These are phyloP conservation scores for Calosoma granatense DNA, from an alignment of 1,140 invertebrate species.

Conservation along the genomic window DNA sequence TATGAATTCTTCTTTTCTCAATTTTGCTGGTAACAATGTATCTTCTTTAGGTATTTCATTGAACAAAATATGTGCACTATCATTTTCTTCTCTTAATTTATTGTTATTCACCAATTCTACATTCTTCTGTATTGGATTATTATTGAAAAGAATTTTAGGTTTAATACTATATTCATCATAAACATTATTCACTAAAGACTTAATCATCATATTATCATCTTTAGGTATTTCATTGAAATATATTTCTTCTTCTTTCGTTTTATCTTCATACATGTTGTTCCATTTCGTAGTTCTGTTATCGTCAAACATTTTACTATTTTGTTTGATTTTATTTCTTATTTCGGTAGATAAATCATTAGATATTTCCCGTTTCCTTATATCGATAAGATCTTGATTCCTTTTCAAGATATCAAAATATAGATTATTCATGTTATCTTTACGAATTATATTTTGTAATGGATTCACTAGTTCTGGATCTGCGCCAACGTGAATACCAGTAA, in stretches of 20 bases:
- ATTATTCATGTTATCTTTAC: no score
- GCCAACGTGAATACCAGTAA: not conserved
- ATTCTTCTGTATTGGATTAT: conserved; percentile 15
- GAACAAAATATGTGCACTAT: not conserved
- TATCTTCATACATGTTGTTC: not conserved
- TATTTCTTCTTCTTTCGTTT: not conserved
- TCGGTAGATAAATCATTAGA: no score
- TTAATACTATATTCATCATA: not conserved
- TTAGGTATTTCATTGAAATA: not conserved
- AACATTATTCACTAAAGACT: not conserved
- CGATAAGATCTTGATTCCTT: no score
- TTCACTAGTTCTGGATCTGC: no score
- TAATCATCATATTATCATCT: not conserved
- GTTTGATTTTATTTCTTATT: no score
- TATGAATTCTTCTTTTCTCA: no score
- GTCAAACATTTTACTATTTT: not conserved
- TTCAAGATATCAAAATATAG: no score
- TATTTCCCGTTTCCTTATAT: no score
- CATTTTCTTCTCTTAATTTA: conserved; percentile 5
- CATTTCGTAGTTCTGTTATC: not conserved
- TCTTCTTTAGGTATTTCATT: no score
- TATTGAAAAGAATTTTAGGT: not conserved
- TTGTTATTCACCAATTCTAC: not conserved
- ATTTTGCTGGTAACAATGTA: no score
- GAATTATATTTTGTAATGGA: no score